phyloP scores from a whole-genome alignment of 2,113 vertebrate species.

The Podiceps cristatus region DNA sequence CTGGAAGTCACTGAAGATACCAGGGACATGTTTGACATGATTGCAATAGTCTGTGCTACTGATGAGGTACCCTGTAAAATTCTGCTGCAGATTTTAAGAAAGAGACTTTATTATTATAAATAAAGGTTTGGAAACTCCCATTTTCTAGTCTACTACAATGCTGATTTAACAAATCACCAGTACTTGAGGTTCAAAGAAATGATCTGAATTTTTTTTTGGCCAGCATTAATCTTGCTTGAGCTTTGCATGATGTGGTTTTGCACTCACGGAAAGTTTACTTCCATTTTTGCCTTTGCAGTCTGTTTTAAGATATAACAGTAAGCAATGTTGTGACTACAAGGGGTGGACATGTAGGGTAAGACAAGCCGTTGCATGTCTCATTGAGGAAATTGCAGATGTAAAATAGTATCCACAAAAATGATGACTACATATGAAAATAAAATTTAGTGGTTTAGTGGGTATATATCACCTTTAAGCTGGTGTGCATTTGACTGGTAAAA shows the following conservation, averaged over 20 bases:
- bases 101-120: neutral
- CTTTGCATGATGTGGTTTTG: neutral
- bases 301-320: conserved; percentile 18
- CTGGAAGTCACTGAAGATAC: neutral
- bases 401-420: neutral
- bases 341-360: neutral
- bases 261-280: neutral
- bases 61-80: neutral
- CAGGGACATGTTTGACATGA: accelerated
- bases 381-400: conserved; percentile 8
- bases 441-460: neutral
- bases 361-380: neutral
- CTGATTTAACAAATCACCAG: neutral
- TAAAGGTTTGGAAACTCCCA: neutral
- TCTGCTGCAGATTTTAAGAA: neutral
- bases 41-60: neutral
- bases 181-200: neutral
- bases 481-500: neutral
- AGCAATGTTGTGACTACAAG: neutral
- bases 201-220: neutral
- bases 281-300: neutral
- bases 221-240: neutral
- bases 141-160: neutral
- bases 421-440: neutral
- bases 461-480: neutral